Percentiles rank a stretch among this genome's conserved stretches.
Conservation (phyloP, 2,888 invertebrate genomes). For the Amphipoea oculea region DNA sequence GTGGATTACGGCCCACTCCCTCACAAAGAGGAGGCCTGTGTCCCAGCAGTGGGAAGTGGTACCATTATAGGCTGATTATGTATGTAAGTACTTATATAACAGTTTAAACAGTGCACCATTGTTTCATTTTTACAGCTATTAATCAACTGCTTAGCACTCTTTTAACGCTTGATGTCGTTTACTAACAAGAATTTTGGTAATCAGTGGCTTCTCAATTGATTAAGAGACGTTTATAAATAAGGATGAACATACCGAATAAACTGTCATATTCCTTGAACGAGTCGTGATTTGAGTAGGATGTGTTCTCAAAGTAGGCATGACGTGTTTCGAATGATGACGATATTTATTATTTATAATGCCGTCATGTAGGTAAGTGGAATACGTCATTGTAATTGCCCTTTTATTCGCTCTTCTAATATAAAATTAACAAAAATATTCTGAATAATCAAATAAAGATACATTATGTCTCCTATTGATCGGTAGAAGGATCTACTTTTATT, state of each 20-base stretch:
- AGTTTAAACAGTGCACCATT: too few relatives aligned
- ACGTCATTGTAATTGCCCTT: constrained; percentile 3
- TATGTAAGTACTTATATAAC: too few relatives aligned
- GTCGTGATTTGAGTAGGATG: constrained; percentile 28
- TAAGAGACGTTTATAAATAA: not conserved
- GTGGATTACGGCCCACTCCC: too few relatives aligned
- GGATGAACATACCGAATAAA: not conserved
- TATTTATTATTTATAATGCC: constrained; percentile 1
- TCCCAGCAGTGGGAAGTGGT: too few relatives aligned
- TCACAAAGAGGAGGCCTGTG: too few relatives aligned
- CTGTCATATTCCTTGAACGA: constrained; percentile 19
- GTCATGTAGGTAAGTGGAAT: not conserved
- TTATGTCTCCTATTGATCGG: not conserved
- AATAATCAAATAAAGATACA: not conserved
- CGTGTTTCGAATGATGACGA: constrained; percentile 13
- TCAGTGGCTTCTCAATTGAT: not conserved
- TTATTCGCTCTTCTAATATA: not conserved
- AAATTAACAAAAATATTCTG: not conserved
- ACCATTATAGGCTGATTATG: too few relatives aligned
- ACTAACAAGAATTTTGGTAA: not conserved
- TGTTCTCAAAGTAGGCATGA: not conserved
- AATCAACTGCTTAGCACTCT: too few relatives aligned
- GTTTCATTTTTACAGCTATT: too few relatives aligned
- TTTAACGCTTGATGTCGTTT: not conserved
- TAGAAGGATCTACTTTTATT: not conserved